Evolutionary conservation across 2,797 vertebrate genomes (phyloP).

Genomic region (Sciurus carolinensis): DNA sequence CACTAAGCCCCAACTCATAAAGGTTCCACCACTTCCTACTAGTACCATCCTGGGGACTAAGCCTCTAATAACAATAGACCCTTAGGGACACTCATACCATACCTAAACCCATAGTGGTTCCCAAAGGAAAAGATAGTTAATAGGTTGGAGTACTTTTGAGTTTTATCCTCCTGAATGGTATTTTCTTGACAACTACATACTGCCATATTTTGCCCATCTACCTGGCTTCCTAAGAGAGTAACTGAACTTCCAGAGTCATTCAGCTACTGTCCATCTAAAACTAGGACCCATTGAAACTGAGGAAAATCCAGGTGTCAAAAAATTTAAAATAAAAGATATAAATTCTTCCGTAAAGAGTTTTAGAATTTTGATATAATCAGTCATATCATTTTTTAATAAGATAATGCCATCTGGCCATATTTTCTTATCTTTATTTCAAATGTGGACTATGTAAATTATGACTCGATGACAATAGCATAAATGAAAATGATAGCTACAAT

Average conservation of each 20-base stretch:
- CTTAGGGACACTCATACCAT: no score
- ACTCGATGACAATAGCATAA: not conserved
- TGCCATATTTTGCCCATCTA: not conserved
- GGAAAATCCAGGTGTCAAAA: conserved; percentile 33
- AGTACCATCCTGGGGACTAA: not conserved
- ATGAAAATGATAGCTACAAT: conserved; percentile 20
- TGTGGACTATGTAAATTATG: conserved; percentile 48
- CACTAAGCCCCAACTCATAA: not conserved
- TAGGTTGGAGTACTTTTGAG: conserved; percentile 3
- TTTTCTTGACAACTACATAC: not conserved
- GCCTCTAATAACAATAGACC: not conserved
- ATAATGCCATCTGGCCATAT: conserved; percentile 41
- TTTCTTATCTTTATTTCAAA: conserved; percentile 52
- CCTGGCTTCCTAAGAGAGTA: not conserved
- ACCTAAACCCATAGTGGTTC: not conserved
- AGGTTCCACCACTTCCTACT: not conserved
- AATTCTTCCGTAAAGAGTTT: conserved; percentile 60
- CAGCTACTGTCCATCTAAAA: not conserved
- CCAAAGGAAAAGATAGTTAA: not conserved
- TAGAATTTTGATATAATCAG: conserved; percentile 44
- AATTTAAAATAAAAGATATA: conserved; percentile 67
- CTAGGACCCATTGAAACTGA: not conserved
- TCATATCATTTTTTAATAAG: conserved; percentile 23
- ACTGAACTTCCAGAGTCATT: not conserved
- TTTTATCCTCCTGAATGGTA: not conserved